Evolutionary conservation across 2,113 vertebrate genomes (phyloP).

Genomic region (Tylochromis polylepis): DNA sequence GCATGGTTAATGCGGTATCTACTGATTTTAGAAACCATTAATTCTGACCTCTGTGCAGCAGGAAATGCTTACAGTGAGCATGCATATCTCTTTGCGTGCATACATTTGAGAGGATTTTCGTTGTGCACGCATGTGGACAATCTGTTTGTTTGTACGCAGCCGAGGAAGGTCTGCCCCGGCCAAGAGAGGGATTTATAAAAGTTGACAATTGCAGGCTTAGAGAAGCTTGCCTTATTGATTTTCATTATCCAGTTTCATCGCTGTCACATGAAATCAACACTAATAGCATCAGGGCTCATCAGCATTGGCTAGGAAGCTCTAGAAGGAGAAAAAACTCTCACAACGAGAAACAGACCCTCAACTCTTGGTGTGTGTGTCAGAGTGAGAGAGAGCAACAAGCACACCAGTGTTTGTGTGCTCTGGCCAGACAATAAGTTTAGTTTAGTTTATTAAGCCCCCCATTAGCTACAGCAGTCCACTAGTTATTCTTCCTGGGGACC

Average conservation of each 20-base stretch:
- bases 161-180: not conserved
- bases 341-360: not conserved
- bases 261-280: conserved; percentile 57
- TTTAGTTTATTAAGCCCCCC: not conserved
- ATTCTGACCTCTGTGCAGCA: not conserved
- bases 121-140: not conserved
- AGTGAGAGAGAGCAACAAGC: not conserved
- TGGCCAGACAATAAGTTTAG: not conserved
- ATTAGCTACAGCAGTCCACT: not conserved
- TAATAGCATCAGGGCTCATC: conserved; percentile 58
- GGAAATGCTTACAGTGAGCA: not conserved
- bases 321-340: not conserved
- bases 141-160: not conserved
- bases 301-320: conserved; percentile 12
- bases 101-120: not conserved
- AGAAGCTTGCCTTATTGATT: conserved; percentile 57
- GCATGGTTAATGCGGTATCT: not conserved
- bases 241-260: conserved; percentile 57
- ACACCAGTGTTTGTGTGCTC: not conserved
- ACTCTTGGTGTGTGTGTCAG: not conserved
- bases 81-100: not conserved
- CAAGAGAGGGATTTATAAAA: conserved; percentile 48
- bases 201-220: conserved; percentile 48
- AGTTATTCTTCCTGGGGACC: not conserved
- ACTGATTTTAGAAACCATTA: not conserved